Percentiles rank a stretch among this genome's conserved stretches.
phyloP scores from a whole-genome alignment of 2,797 vertebrate genomes.

The Hapalemur alaotrensis region DNA sequence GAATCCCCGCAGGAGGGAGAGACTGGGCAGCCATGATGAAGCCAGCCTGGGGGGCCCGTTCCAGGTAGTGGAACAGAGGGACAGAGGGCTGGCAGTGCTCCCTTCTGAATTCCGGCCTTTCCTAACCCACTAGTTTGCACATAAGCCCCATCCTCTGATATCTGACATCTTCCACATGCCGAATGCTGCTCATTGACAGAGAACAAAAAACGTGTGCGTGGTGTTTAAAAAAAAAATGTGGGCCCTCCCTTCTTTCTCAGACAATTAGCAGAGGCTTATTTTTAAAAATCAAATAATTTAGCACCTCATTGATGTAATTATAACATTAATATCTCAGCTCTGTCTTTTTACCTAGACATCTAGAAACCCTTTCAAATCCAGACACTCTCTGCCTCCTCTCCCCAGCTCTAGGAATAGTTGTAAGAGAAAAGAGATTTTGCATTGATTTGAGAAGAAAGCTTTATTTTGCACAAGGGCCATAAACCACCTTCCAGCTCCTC shows the following conservation, averaged over 20 bases:
- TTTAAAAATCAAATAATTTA: conserved; percentile 28
- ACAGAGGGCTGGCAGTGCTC: neutral
- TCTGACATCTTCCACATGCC: neutral
- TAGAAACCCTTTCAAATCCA: neutral
- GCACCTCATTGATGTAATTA: neutral
- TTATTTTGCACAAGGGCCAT: neutral
- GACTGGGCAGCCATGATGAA: neutral
- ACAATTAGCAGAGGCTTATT: neutral
- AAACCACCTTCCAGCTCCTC: neutral
- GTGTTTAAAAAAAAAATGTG: neutral
- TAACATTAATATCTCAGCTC: neutral
- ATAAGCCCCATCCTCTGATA: fast-evolving
- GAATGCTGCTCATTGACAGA: neutral
- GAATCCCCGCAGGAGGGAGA: neutral
- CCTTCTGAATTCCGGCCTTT: neutral
- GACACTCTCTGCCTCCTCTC: neutral
- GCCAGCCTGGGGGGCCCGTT: neutral
- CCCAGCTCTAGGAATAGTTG: neutral
- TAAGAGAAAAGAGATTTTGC: conserved; percentile 13
- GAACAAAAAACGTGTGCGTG: neutral
- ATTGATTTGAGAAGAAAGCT: conserved; percentile 17
- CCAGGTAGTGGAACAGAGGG: neutral
- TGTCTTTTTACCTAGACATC: neutral
- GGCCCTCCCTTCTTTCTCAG: neutral
- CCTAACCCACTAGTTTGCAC: neutral